phyloP scores from a whole-genome alignment of 2,113 vertebrate species.

The Corythaeola cristata region DNA sequence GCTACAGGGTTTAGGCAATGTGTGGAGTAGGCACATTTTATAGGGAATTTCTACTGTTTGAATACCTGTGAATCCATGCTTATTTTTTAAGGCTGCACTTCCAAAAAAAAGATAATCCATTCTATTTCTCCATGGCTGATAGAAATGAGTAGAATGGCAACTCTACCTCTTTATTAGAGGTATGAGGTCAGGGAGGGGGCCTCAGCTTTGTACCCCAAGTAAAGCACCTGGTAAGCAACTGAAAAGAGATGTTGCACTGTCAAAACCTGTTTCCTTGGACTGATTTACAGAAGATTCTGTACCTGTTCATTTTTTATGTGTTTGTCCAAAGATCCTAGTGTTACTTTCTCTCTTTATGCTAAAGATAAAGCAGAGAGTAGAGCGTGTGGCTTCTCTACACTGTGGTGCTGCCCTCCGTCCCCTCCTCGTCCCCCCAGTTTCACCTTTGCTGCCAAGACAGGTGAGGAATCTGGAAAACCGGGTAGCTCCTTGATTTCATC shows the following conservation, averaged over 20 bases:
- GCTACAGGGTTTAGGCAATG: neutral
- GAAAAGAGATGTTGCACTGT: neutral
- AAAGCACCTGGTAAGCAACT: neutral
- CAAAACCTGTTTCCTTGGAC: neutral
- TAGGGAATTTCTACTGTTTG: neutral
- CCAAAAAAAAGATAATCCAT: neutral
- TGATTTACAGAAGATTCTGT: neutral
- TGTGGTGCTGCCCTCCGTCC: neutral
- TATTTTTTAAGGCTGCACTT: neutral
- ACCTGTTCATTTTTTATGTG: neutral
- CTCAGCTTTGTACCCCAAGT: neutral
- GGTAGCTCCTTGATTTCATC: neutral
- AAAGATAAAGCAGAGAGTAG: neutral
- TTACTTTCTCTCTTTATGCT: neutral
- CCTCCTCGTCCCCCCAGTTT: neutral
- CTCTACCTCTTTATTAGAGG: neutral
- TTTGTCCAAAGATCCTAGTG: neutral
- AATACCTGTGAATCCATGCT: neutral
- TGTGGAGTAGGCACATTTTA: neutral
- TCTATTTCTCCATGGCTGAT: neutral
- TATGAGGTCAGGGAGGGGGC: neutral
- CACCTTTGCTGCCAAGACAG: neutral
- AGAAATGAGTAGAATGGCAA: neutral
- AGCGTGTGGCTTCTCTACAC: neutral
- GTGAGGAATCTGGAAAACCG: neutral